phyloP scores from a whole-genome alignment of 2,888 invertebrate genomes.

The Callimorpha dominula region DNA sequence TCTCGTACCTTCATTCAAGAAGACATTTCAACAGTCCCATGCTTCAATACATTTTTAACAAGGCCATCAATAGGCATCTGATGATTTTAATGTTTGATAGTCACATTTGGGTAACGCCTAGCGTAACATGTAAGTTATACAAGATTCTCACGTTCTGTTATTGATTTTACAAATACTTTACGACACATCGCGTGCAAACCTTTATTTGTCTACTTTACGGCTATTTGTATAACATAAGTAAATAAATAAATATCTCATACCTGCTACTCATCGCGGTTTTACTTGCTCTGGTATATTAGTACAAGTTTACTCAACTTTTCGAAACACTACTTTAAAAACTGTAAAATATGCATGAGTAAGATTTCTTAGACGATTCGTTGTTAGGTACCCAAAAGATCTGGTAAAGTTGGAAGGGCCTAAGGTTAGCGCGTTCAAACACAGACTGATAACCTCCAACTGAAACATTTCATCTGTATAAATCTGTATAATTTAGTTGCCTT shows the following conservation, averaged over 20 bases:
- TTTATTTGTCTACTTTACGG: slow-evolving; percentile 7
- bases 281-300: background rate
- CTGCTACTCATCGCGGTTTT: background rate
- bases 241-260: slow-evolving; percentile 3
- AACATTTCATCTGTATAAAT: background rate
- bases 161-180: slow-evolving; percentile 16
- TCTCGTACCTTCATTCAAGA: too few species aligned
- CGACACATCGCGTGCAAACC: slow-evolving; percentile 4
- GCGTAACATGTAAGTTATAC: background rate
- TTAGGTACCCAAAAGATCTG: background rate
- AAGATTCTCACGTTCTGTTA: slow-evolving; percentile 11
- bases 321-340: background rate
- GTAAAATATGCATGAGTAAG: too few species aligned
- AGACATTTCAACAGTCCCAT: too few species aligned
- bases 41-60: background rate
- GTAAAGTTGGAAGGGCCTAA: too few species aligned
- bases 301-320: background rate
- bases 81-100: background rate
- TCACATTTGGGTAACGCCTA: background rate
- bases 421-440: background rate
- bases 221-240: slow-evolving; percentile 11
- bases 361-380: background rate
- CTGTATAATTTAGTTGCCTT: background rate
- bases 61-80: background rate
- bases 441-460: background rate